Conservation (phyloP, 2,888 invertebrate species). For the Siphlonurus alternatus region DNA sequence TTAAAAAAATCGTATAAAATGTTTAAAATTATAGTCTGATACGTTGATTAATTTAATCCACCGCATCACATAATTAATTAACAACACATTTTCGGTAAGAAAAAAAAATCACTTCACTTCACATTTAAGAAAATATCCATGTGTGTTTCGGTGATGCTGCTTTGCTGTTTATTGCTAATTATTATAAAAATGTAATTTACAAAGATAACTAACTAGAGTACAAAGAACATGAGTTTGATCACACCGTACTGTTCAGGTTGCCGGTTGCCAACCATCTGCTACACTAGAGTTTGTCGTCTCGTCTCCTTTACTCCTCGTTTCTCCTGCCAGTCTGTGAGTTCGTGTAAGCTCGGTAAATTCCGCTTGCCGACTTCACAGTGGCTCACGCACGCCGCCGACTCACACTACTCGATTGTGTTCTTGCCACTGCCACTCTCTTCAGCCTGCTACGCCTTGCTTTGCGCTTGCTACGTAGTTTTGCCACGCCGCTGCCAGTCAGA, state of each 20-base stretch:
- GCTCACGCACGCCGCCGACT: background rate
- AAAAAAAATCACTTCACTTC: background rate
- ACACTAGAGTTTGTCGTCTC: background rate
- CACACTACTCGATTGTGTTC: no score
- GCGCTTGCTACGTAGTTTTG: background rate
- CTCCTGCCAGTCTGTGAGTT: background rate
- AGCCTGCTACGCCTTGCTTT: no score
- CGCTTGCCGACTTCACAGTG: background rate
- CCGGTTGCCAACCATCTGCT: background rate
- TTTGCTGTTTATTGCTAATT: background rate
- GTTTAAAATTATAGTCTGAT: background rate
- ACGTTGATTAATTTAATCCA: background rate
- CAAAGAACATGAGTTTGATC: background rate
- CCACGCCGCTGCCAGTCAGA: background rate
- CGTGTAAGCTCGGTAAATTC: background rate
- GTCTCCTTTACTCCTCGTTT: background rate
- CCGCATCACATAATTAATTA: background rate
- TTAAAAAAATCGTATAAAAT: background rate
- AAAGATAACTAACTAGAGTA: background rate
- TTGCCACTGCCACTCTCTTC: no score
- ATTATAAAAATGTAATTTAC: background rate
- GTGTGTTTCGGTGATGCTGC: background rate
- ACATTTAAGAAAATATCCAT: background rate
- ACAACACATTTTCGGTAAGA: background rate
- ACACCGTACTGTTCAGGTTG: background rate